phyloP scores from a whole-genome alignment of 2,113 vertebrate genomes.

The Scortum barcoo region DNA sequence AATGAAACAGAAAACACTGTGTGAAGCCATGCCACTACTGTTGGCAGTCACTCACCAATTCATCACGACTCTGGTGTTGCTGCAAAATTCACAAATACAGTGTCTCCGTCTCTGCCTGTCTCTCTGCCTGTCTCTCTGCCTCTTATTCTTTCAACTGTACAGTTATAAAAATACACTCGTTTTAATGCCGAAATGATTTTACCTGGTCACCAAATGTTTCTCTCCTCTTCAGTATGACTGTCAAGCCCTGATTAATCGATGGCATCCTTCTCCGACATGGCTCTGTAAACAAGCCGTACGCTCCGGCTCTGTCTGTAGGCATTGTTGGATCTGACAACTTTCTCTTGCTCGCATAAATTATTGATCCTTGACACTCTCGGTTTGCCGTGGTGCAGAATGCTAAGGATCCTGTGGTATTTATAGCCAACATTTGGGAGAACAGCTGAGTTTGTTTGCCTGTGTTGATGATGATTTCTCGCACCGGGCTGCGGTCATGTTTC shows the following conservation, averaged over 20 bases:
- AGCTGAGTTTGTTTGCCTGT: constrained; percentile 48
- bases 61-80: constrained; percentile 39
- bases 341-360: constrained; percentile 77
- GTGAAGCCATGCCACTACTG: constrained; percentile 60
- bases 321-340: constrained; percentile 75
- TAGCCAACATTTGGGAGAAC: constrained; percentile 60
- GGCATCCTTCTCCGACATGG: constrained; percentile 44
- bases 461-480: constrained; percentile 51
- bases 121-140: neutral
- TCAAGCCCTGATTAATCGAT: constrained; percentile 72
- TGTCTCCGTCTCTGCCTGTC: constrained; percentile 5
- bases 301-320: constrained; percentile 52
- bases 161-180: constrained; percentile 34
- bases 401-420: constrained; percentile 70
- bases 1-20: constrained; percentile 35
- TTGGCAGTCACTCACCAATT: constrained; percentile 42
- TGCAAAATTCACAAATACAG: constrained; percentile 29
- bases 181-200: constrained; percentile 38
- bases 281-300: constrained; percentile 64
- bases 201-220: constrained; percentile 27
- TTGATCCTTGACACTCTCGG: constrained; percentile 70
- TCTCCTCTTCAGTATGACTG: constrained; percentile 51
- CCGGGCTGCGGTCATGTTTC: constrained; percentile 41
- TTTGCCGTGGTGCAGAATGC: constrained; percentile 59
- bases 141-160: constrained; percentile 28